Percentiles rank a stretch among this genome's conserved stretches.
phyloP scores from a whole-genome alignment of 1,140 invertebrate species.

The Zaprionus capensis region DNA sequence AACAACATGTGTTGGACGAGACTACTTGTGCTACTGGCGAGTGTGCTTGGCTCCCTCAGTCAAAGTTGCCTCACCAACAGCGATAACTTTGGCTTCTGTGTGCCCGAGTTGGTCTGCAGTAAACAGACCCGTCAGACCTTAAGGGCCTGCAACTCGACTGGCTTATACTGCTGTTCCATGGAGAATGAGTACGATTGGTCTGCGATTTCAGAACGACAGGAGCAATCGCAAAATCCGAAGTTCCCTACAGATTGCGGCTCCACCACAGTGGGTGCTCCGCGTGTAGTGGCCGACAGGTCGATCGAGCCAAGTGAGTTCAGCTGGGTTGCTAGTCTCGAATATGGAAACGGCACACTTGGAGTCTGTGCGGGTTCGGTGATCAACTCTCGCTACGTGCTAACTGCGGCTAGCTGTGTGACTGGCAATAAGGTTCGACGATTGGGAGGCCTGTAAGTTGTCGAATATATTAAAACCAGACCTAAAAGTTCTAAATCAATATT shows the following conservation, averaged over 20 bases:
- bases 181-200: not conserved
- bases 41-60: not conserved
- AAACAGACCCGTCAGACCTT: not conserved
- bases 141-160: not conserved
- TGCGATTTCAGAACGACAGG: not conserved
- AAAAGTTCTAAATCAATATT: not conserved
- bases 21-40: not conserved
- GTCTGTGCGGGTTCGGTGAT: not conserved
- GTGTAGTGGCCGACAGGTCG: not conserved
- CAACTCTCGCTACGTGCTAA: not conserved
- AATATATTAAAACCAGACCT: not conserved
- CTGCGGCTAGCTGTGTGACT: not conserved
- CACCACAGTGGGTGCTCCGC: not conserved
- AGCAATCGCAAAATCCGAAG: not conserved
- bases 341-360: not conserved
- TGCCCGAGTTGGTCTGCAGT: not conserved
- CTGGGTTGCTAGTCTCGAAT: not conserved
- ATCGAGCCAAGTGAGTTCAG: not conserved
- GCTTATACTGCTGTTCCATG: not conserved
- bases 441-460: not conserved
- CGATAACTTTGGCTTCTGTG: not conserved
- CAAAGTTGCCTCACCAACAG: not conserved
- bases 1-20: not conserved
- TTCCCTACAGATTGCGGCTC: not conserved
- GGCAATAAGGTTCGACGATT: not conserved